Evolutionary conservation across 2,888 invertebrate genomes (phyloP).

Genomic region (Acanthoscelides obtectus): DNA sequence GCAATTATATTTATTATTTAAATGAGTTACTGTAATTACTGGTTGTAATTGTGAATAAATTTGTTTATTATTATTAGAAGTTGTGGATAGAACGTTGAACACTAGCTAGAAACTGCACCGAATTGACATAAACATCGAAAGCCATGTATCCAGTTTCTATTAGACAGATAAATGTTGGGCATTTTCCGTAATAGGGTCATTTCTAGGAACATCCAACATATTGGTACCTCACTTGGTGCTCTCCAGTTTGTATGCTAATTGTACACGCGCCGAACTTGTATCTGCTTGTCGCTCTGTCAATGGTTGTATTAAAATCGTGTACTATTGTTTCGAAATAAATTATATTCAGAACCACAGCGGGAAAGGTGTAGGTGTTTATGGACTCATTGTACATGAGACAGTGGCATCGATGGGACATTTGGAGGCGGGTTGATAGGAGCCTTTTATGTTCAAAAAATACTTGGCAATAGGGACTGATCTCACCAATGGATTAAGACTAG

Average conservation of each 20-base stretch:
- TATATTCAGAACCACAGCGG: slow-evolving; percentile 38
- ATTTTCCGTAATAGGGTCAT: background rate
- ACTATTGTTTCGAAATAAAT: slow-evolving; percentile 48
- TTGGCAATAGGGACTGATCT: no score
- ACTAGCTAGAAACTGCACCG: background rate
- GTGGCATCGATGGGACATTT: slow-evolving; percentile 1
- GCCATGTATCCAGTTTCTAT: background rate
- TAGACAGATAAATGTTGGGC: background rate
- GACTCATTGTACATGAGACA: slow-evolving; percentile 39
- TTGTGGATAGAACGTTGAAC: no score
- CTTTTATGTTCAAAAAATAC: no score
- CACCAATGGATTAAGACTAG: no score
- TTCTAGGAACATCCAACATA: slow-evolving; percentile 21
- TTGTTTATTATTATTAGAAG: no score
- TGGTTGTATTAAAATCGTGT: slow-evolving; percentile 46
- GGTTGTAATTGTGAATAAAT: no score
- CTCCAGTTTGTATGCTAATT: slow-evolving; percentile 45
- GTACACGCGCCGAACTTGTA: slow-evolving; percentile 46
- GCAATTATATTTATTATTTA: no score
- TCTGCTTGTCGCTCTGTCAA: slow-evolving; percentile 45
- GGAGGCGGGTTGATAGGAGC: no score
- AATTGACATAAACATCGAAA: background rate
- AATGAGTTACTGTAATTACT: no score
- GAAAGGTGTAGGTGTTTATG: slow-evolving; percentile 42
- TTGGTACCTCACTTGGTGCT: slow-evolving; percentile 11